Evolutionary conservation across 1,140 invertebrate species (phyloP).

Genomic region (Solenopsis fugax): DNA sequence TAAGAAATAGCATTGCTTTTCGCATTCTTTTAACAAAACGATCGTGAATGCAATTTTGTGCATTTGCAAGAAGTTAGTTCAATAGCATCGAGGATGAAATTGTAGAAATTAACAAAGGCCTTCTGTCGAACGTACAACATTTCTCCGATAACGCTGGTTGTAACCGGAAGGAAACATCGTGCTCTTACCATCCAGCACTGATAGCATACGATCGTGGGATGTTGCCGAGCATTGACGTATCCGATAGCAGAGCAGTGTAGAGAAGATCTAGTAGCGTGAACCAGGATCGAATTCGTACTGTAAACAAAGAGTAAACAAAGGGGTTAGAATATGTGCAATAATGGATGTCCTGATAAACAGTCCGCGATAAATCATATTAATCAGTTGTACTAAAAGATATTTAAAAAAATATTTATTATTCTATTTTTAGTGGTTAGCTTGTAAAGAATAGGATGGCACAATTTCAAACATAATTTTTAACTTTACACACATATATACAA

Average conservation of each 20-base stretch:
- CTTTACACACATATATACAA: too few species aligned
- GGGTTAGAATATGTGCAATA: background rate
- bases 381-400: slow-evolving; percentile 10
- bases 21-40: background rate
- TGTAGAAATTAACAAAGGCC: background rate
- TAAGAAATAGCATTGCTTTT: too few species aligned
- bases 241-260: slow-evolving; percentile 61
- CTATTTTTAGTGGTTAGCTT: background rate
- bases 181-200: slow-evolving; percentile 58
- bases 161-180: slow-evolving; percentile 71
- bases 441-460: background rate
- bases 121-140: background rate
- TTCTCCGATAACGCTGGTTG: slow-evolving; percentile 60
- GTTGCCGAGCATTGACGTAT: slow-evolving; percentile 75
- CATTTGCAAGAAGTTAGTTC: background rate
- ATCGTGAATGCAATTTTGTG: background rate
- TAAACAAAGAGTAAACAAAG: slow-evolving; percentile 40
- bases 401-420: background rate
- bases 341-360: background rate
- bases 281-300: slow-evolving; percentile 1
- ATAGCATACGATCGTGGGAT: slow-evolving; percentile 75
- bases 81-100: background rate
- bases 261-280: slow-evolving; percentile 27
- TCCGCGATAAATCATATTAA: background rate
- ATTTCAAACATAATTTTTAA: too few species aligned